Evolutionary conservation across 2,113 vertebrate genomes (phyloP).

Genomic region (Ancistrus triradiatus): DNA sequence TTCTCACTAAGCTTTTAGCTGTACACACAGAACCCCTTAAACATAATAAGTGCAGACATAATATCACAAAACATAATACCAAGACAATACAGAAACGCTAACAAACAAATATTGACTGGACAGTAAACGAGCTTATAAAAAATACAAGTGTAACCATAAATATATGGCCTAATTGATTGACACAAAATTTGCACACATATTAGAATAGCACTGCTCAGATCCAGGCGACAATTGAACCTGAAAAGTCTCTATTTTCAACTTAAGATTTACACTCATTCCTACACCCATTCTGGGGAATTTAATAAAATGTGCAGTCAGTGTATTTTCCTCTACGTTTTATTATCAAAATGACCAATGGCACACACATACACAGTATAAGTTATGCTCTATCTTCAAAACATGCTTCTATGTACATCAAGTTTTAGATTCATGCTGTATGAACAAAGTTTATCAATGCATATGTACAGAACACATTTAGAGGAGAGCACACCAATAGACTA

Average conservation of each 20-base stretch:
- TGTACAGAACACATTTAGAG: constrained; percentile 51
- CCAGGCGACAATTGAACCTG: constrained; percentile 38
- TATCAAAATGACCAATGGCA: constrained; percentile 70
- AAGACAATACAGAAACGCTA: constrained; percentile 17
- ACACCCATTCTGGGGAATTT: constrained; percentile 54
- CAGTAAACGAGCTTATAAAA: background rate
- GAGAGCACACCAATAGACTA: constrained; percentile 43
- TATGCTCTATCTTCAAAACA: constrained; percentile 73
- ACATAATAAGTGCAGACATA: background rate
- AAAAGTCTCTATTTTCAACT: constrained; percentile 42
- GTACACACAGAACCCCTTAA: constrained; percentile 7
- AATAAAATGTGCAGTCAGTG: constrained; percentile 67
- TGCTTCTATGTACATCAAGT: constrained; percentile 80
- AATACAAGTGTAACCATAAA: constrained; percentile 37
- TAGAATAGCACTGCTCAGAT: constrained; percentile 11
- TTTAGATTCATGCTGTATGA: constrained; percentile 79
- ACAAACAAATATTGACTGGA: constrained; percentile 19
- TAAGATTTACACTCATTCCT: constrained; percentile 54
- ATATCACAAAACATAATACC: background rate
- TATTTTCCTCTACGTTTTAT: constrained; percentile 66
- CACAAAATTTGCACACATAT: constrained; percentile 37
- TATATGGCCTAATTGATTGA: constrained; percentile 26
- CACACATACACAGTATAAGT: constrained; percentile 70
- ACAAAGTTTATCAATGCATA: constrained; percentile 59
- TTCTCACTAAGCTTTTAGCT: constrained; percentile 31